phyloP scores from a whole-genome alignment of 2,113 vertebrate species.

The Salvelinus namaycush region DNA sequence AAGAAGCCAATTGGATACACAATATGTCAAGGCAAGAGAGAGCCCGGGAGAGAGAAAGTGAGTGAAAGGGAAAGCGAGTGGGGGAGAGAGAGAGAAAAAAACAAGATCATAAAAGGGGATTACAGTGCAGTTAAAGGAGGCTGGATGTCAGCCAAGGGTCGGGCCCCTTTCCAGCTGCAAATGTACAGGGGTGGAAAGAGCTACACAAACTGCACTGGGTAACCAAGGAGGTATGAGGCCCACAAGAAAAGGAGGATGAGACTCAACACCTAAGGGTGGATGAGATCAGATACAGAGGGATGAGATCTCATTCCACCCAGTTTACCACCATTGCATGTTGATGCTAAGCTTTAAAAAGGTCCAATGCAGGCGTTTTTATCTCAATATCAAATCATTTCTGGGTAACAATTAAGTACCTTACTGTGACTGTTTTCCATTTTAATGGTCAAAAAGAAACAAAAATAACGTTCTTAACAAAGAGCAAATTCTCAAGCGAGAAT shows the following conservation, averaged over 20 bases:
- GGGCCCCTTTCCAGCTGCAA: slow-evolving; percentile 13
- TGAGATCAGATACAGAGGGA: slow-evolving; percentile 1
- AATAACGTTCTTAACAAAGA: no score
- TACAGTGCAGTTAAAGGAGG: slow-evolving; percentile 31
- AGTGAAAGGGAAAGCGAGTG: not conserved
- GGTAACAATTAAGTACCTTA: no score
- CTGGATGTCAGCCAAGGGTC: slow-evolving; percentile 44
- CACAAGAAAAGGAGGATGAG: no score
- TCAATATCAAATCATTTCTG: no score
- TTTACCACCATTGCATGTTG: not conserved
- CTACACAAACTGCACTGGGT: not conserved
- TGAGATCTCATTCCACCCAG: not conserved
- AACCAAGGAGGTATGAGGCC: no score
- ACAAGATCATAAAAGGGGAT: slow-evolving; percentile 51
- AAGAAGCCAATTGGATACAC: slow-evolving; percentile 5
- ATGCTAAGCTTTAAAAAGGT: no score
- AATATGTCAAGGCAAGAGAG: not conserved
- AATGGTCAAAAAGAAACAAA: no score
- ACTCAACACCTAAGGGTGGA: no score
- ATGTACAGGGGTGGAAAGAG: slow-evolving; percentile 14
- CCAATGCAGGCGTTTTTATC: no score
- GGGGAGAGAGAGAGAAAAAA: slow-evolving; percentile 2
- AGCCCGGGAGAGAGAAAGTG: not conserved
- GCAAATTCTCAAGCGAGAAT: no score
- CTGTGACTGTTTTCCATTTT: no score